Base-by-base conservation (phyloP, 2,797 vertebrate genomes). In the Eurystomus glaucurus region DNA sequence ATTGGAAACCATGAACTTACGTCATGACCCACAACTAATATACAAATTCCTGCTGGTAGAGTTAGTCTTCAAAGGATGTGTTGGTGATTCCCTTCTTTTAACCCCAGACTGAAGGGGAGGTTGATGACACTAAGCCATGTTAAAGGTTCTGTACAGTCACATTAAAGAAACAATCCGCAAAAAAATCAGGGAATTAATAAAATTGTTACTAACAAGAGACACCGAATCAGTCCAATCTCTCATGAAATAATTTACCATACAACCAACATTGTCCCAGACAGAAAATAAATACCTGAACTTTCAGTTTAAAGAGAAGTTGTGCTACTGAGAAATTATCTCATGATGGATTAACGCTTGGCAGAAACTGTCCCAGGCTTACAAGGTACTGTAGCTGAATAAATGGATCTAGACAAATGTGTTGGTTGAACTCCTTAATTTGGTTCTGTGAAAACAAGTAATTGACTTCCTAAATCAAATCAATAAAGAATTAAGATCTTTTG, bases 401-500 rank as follows among this genome's bases (percentile, higher is more conserved):
- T 60, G 65, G 41, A 52, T 70, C 60, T 80, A 55, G 60, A 78
- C 6, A 46, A 57, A 64, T 60, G 26, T 37, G 25, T 41, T 71
- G 8, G 16, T 51, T 84, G 48, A 61, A 78, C 22, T 66, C n/a
- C 12, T 45, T 71, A 78, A 80, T 90, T 76, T 62, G 16, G 31
- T 90, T 88, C 16, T 66, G 66, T 62, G 37, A 80, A 83, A 86
- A 70, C 43, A 85, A 28, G 18, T 74, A 94, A 58, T 4, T 70
- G n/a, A 92, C 61, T 60, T 93, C 45, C 52, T 71, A 77, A 93
- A 95, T 85, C 62, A 83, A 94, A 89, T 87, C 39, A 48, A 94
- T 90, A 93, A 86, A 81, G 9, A 93, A 84, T 68, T 88, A 94
- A 75, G 41, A 77, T 45, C 17, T 3, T 79, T 93, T 87, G 31